Conservation (phyloP, 2,888 invertebrate species). For the Drosophila pullipes region DNA sequence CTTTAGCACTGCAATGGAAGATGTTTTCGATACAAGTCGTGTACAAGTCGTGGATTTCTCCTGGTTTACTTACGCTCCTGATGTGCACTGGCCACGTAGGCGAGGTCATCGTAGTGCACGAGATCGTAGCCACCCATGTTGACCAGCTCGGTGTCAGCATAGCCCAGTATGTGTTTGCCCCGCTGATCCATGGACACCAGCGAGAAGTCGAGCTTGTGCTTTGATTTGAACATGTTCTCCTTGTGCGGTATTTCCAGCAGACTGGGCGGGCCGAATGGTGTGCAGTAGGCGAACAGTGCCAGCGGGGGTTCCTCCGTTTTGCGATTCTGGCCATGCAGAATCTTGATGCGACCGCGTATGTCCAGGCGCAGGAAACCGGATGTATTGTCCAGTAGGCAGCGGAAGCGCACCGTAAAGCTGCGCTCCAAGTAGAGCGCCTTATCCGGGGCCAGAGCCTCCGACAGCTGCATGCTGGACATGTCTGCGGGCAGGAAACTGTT, state of each 20-base stretch:
- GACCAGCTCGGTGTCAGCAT: constrained; percentile 95
- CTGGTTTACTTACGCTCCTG: constrained; percentile 94
- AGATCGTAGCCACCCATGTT: constrained; percentile 98
- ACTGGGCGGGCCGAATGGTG: constrained; percentile 99
- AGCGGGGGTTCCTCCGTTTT: constrained; percentile 97
- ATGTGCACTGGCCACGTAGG: constrained; percentile 99
- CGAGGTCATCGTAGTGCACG: constrained; percentile 98
- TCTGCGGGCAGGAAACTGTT: constrained; percentile 93
- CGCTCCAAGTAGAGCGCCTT: constrained; percentile 96
- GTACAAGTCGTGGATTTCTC: neutral
- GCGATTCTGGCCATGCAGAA: constrained; percentile 97
- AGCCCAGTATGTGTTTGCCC: constrained; percentile 98
- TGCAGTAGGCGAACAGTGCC: constrained; percentile 98
- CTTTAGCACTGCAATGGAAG: constrained; percentile 92
- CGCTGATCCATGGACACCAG: constrained; percentile 99
- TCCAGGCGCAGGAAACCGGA: constrained; percentile 99
- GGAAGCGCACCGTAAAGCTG: constrained; percentile 99
- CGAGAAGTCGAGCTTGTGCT: constrained; percentile 98
- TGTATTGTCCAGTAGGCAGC: constrained; percentile 99
- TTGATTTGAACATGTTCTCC: constrained; percentile 99
- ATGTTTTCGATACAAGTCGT: neutral
- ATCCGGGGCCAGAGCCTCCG: constrained; percentile 95
- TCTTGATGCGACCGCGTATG: constrained; percentile 98
- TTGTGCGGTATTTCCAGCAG: constrained; percentile 98
- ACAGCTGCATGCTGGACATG: constrained; percentile 89